These are phyloP conservation scores for Notocelia uddmanniana DNA, from an alignment of 2,888 invertebrate genomes.

Conservation along the genomic window DNA sequence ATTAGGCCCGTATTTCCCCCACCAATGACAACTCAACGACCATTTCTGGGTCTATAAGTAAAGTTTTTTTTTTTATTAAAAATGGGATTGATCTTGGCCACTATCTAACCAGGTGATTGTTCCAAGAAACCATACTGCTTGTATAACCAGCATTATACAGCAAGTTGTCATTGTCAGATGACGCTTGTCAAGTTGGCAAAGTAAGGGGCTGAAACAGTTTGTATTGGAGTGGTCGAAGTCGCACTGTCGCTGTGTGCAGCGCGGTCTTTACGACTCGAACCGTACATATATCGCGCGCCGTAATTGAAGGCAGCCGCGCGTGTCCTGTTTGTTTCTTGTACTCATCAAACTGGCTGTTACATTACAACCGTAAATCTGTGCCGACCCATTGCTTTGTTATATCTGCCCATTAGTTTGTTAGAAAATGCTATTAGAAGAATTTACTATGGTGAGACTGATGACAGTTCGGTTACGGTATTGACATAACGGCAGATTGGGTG, in stretches of 20 bases:
- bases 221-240: background rate
- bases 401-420: slow-evolving; percentile 43
- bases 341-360: slow-evolving; percentile 60
- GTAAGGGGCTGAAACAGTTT: no score
- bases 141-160: no score
- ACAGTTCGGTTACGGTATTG: slow-evolving; percentile 34
- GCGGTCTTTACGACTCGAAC: slow-evolving; percentile 41
- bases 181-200: no score
- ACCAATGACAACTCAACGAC: no score
- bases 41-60: no score
- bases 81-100: no score
- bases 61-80: no score
- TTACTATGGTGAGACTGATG: slow-evolving; percentile 33
- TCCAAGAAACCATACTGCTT: no score
- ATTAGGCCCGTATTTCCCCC: no score
- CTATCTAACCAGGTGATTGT: no score
- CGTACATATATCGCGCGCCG: slow-evolving; percentile 44
- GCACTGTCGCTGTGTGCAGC: slow-evolving; percentile 32
- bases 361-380: slow-evolving; percentile 61
- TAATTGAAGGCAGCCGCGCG: slow-evolving; percentile 47
- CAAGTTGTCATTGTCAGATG: no score
- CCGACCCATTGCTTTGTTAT: slow-evolving; percentile 53
- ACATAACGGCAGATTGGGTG: slow-evolving; percentile 6
- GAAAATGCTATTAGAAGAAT: slow-evolving; percentile 40
- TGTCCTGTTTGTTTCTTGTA: slow-evolving; percentile 52